Conservation (phyloP, 2,888 invertebrate species). For the Macroteleia sp. region DNA sequence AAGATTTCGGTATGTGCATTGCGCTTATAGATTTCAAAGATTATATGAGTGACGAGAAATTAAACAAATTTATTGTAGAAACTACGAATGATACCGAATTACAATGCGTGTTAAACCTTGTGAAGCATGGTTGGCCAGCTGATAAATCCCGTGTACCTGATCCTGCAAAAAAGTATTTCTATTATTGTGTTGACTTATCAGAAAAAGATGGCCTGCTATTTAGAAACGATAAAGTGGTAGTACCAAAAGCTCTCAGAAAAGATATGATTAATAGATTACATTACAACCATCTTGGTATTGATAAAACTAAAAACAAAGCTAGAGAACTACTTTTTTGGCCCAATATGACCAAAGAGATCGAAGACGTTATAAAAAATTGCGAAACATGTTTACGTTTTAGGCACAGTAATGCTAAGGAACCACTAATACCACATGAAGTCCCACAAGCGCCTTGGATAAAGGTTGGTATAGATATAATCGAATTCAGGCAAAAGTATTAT, state of each 20-base stretch:
- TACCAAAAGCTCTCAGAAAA: slow-evolving; percentile 56
- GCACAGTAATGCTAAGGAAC: slow-evolving; percentile 20
- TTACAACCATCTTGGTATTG: slow-evolving; percentile 54
- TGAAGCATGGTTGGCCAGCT: slow-evolving; percentile 41
- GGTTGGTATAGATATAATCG: slow-evolving; percentile 18
- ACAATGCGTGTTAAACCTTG: slow-evolving; percentile 28
- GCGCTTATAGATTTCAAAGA: slow-evolving; percentile 30
- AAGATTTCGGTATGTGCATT: slow-evolving; percentile 42
- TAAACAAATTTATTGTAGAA: slow-evolving; percentile 35
- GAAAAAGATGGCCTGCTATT: slow-evolving; percentile 19
- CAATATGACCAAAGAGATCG: slow-evolving; percentile 7
- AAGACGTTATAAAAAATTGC: slow-evolving; percentile 22
- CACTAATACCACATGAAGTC: too few relatives aligned
- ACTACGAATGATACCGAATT: slow-evolving; percentile 54
- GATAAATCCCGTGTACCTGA: slow-evolving; percentile 53
- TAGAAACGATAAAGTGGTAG: slow-evolving; percentile 38
- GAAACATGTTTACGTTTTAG: slow-evolving; percentile 27
- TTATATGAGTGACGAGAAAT: slow-evolving; percentile 37
- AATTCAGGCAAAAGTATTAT: neutral
- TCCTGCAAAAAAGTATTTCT: slow-evolving; percentile 27
- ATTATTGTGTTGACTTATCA: too few relatives aligned
- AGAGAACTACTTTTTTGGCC: slow-evolving; percentile 51
- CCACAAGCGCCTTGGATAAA: too few relatives aligned
- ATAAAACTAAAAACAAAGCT: slow-evolving; percentile 45
- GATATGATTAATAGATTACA: slow-evolving; percentile 32